Base-by-base conservation (phyloP, 2,797 vertebrate species). In the Pseudomugil tenellus region DNA sequence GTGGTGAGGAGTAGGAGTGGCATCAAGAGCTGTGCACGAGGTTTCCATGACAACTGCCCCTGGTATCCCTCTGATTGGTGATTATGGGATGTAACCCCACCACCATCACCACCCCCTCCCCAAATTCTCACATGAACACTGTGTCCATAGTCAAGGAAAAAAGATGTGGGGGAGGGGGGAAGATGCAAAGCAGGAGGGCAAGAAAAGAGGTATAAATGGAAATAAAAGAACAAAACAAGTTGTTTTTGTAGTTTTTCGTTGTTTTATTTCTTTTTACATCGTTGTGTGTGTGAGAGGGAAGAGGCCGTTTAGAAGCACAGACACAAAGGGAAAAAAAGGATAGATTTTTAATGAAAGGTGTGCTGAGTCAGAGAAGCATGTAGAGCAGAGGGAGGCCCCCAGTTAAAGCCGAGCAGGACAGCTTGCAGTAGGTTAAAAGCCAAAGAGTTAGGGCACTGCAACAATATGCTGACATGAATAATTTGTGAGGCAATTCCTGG, bases 11-110 rank as follows among this genome's bases (percentile, higher is more conserved):
- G 83, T 84, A 84, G 91, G 91, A 89, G 83, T 91, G 86, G 89
- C 76, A 3, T 83, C 16, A 1, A 74, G 58, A 83, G 79, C 73
- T 53, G 75, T 87, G 77, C 89, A 87, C 70, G 28, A 70, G 81
- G 91, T 93, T 92, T 88, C 91, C 85, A 92, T 93, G 93, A 91
- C 91, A 88, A 93, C 93, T 84, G 83, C 84, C 88, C 88, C 82
- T 69, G 79, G 77, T 87, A 91, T 91, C 74, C 74, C 74, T 92
- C 87, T 92, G 91, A 92, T 93, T 91, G 92, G 91, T 88, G 91
- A 93, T 93, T 93, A 94, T 93, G 89, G 89, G 88, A 91, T 92
- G 84, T 82, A 53, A 55, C 72, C 58, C 80, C 73, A 76, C 75
- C 59, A 55, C 66, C 75, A 51, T 26, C 64, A 17, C 11, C 64